These are phyloP conservation scores for Pecten maximus DNA, from an alignment of 2,888 invertebrate genomes.

Conservation along the genomic window DNA sequence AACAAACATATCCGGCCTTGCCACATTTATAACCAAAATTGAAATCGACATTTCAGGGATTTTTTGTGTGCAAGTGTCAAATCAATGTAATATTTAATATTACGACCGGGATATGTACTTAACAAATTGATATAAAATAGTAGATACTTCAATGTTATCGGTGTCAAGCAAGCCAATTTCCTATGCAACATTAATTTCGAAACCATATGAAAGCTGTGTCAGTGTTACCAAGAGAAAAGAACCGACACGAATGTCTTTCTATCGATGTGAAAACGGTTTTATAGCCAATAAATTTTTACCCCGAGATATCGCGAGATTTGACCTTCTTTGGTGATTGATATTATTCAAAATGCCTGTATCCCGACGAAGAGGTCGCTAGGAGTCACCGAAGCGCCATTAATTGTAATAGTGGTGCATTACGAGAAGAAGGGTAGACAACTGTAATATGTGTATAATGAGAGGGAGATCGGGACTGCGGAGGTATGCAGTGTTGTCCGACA, in stretches of 20 bases:
- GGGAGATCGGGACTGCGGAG: background rate
- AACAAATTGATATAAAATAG: background rate
- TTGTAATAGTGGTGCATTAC: background rate
- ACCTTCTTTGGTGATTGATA: background rate
- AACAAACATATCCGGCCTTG: too few species aligned
- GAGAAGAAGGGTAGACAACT: conserved; percentile 22
- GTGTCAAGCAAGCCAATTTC: background rate
- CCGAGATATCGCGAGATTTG: background rate
- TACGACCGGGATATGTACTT: background rate
- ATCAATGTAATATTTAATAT: background rate
- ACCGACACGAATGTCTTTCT: background rate
- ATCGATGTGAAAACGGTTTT: conserved; percentile 18
- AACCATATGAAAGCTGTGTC: background rate
- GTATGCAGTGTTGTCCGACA: background rate
- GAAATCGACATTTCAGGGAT: background rate
- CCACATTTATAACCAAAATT: background rate
- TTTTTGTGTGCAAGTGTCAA: background rate
- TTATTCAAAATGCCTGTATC: background rate
- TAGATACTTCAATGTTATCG: conserved; percentile 4
- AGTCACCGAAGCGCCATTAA: background rate
- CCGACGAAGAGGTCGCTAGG: background rate
- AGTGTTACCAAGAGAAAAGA: background rate
- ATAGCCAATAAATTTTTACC: background rate
- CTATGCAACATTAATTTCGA: background rate
- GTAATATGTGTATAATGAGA: conserved; percentile 21